Conservation (phyloP, 2,113 vertebrate species). For the Serranochromis macrocephalus region DNA sequence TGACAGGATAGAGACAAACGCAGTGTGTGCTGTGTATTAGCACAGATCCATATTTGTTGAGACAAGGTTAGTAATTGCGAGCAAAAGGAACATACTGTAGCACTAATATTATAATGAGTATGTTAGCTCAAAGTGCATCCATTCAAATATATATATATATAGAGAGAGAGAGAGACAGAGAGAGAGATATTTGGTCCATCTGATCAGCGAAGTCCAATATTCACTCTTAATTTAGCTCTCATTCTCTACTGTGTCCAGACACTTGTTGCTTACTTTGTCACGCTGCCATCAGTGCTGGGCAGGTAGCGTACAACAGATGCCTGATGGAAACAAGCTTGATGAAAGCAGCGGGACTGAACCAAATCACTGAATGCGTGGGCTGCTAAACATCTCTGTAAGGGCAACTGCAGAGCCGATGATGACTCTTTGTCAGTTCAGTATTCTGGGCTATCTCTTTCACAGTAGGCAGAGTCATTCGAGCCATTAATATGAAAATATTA, state of each 20-base stretch:
- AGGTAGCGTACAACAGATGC: neutral
- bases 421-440: neutral
- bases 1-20: neutral
- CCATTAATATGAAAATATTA: neutral
- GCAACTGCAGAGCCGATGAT: neutral
- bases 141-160: neutral
- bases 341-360: neutral
- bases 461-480: neutral
- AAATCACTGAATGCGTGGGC: neutral
- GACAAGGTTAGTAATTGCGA: neutral
- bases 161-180: too few relatives aligned
- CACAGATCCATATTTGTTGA: conserved; percentile 4
- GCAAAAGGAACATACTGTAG: neutral
- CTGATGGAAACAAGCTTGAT: neutral
- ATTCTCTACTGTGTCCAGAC: neutral
- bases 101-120: neutral
- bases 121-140: neutral
- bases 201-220: neutral
- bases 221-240: neutral
- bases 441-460: neutral
- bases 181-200: neutral
- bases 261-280: neutral
- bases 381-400: neutral
- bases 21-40: neutral
- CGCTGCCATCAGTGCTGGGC: neutral